Percentiles rank a stretch among this genome's conserved stretches.
Conservation (phyloP, 2,113 vertebrate species). For the Xenopus tropicalis region DNA sequence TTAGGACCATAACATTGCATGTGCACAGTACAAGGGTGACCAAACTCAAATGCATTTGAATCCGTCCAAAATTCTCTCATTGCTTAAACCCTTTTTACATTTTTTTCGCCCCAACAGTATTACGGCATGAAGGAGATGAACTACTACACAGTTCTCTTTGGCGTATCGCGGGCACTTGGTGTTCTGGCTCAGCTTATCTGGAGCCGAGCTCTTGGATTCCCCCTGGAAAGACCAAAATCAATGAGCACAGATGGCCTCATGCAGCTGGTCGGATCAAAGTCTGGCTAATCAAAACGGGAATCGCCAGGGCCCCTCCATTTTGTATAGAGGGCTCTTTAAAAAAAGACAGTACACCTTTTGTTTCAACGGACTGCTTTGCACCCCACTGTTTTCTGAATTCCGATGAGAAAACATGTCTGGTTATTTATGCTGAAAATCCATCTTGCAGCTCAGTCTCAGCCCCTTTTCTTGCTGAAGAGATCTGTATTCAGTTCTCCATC, state of each 20-base stretch:
- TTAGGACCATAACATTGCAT: too few relatives aligned
- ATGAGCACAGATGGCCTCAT: conserved; percentile 95
- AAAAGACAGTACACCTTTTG: conserved; percentile 69
- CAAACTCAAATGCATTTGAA: too few relatives aligned
- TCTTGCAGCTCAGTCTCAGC: conserved; percentile 15
- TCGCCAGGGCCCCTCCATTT: conserved; percentile 2
- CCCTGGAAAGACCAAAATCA: conserved; percentile 93
- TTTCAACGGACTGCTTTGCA: conserved; percentile 51
- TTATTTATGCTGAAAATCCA: conserved; percentile 55
- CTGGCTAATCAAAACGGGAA: conserved; percentile 65
- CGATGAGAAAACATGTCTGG: conserved; percentile 53
- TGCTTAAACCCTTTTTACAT: not conserved
- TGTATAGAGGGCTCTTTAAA: conserved; percentile 45
- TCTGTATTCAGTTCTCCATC: conserved; percentile 7
- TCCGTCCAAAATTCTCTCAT: too few relatives aligned
- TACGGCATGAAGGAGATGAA: conserved; percentile 98
- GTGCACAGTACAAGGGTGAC: too few relatives aligned
- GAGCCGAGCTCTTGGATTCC: conserved; percentile 90
- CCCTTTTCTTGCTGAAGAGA: conserved; percentile 29
- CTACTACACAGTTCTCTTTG: conserved; percentile 95
- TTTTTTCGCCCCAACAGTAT: conserved; percentile 67
- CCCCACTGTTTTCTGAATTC: conserved; percentile 58
- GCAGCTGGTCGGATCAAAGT: conserved; percentile 80
- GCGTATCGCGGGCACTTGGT: conserved; percentile 88
- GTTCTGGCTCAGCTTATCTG: conserved; percentile 91